Base-by-base conservation (phyloP, 2,113 vertebrate species). In the Chionomys nivalis region DNA sequence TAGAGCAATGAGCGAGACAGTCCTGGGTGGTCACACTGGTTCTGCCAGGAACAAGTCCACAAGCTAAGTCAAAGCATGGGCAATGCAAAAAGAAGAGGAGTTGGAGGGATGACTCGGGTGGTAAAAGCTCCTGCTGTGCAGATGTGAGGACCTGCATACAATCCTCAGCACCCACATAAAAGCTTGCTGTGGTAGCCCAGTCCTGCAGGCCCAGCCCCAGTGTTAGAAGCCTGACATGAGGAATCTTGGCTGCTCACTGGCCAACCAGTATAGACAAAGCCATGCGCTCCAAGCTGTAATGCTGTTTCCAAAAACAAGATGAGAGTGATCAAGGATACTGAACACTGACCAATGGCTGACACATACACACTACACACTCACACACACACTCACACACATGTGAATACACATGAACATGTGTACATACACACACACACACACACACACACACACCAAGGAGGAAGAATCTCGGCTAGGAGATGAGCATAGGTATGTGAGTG, bases 1-100 rank as follows among this genome's bases (percentile, higher is more conserved):
- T 33, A 52, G 0, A 91, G 76, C 47, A 31, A 77, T 68, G n/a
- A 0, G 0, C 21, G 42, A 0, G 39, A 73, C 19, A 61, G 52
- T 0, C 0, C 36, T 31, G 58, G 36, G 49, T 61, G 39, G 90
- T 26, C 81, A 39, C 93, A 92, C 82, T 55, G 36, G 85, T 44
- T 89, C 31, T 58, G 78, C 93, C 68, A 86, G 55, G 44, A 28
- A 42, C 11, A 26, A 42, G 55, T 55, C 55, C 76, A 88, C 68
- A 79, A 91, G 44, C 7, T 72, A 78, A 94, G 70, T 5, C 10
- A 16, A 81, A n/a, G 11, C 10, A 16, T 1, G 47, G 7, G 26
- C 21, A 42, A 47, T 0, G 8, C 36, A 58, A 26, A 73, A 73
- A 7, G 52, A 55, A 7, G 66, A 47, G 33, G 21, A 13, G 9